phyloP scores from a whole-genome alignment of 2,113 vertebrate genomes.

The Ceyx margarethae region DNA sequence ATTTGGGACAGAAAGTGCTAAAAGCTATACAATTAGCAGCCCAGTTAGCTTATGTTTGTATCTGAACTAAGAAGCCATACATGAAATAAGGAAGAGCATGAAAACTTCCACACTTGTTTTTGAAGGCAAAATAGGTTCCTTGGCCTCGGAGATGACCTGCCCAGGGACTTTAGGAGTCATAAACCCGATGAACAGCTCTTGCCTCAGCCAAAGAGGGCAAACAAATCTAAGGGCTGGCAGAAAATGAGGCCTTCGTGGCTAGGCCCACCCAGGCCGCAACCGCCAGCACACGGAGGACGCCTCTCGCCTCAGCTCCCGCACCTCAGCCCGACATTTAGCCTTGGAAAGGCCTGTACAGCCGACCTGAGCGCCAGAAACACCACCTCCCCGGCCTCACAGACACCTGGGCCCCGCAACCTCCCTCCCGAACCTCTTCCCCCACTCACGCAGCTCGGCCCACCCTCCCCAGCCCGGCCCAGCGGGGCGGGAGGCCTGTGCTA shows the following conservation, averaged over 20 bases:
- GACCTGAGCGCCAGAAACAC: fast-evolving
- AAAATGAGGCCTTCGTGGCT: fast-evolving
- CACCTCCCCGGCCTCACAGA: not conserved
- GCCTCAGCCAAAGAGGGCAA: fast-evolving
- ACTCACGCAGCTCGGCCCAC: not conserved
- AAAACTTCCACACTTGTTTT: not conserved
- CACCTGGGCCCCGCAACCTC: not conserved
- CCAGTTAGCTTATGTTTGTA: not conserved
- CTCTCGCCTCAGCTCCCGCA: not conserved
- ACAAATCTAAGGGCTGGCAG: fast-evolving
- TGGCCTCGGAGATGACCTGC: no score
- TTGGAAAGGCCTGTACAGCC: not conserved
- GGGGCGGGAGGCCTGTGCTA: not conserved
- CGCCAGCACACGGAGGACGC: not conserved
- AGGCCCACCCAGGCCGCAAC: no score
- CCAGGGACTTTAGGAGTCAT: not conserved
- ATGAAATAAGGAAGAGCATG: not conserved
- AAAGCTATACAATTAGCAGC: not conserved
- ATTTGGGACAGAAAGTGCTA: not conserved
- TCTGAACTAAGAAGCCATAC: no score
- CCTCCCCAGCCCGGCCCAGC: not conserved
- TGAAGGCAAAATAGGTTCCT: not conserved
- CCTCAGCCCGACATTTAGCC: fast-evolving
- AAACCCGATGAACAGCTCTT: fast-evolving
- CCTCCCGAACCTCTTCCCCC: not conserved